Percentiles rank a stretch among this genome's conserved stretches.
Evolutionary conservation across 2,888 invertebrate genomes (phyloP).

Genomic region (Phortica okadai): DNA sequence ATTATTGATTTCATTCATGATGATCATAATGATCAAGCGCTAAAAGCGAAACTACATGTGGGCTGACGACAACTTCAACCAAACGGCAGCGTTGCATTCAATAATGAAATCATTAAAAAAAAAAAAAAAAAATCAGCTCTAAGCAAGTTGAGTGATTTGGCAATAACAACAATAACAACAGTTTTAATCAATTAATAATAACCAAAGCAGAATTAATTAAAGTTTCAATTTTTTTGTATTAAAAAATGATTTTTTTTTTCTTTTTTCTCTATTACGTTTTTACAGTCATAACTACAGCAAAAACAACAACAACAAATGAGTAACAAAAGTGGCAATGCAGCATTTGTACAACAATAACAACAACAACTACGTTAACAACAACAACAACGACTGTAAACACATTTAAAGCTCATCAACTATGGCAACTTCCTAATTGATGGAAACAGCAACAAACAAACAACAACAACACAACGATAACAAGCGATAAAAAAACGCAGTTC

Average conservation of each 20-base stretch:
- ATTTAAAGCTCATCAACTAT: constrained; percentile 22
- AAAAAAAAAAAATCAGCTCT: not conserved
- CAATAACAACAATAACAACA: not conserved
- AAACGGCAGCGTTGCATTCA: not conserved
- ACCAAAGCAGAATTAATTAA: constrained; percentile 10
- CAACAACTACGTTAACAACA: too few species aligned
- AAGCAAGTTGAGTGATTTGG: constrained; percentile 17
- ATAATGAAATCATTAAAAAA: not conserved
- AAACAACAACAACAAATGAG: constrained; percentile 4
- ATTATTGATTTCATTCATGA: not conserved
- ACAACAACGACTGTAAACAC: not conserved
- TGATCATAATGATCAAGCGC: too few species aligned
- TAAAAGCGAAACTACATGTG: too few species aligned
- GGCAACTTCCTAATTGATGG: constrained; percentile 29
- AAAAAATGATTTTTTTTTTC: not conserved
- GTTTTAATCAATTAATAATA: constrained; percentile 17
- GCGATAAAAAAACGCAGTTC: not conserved
- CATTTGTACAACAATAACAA: constrained; percentile 14
- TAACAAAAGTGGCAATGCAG: constrained; percentile 22
- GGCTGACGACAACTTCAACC: not conserved
- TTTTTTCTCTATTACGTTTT: not conserved
- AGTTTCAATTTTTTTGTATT: not conserved
- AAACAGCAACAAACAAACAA: constrained; percentile 17
- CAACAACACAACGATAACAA: constrained; percentile 18
- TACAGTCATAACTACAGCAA: constrained; percentile 2